Base-by-base conservation (phyloP, 2,888 invertebrate species). In the Macaria liturata region DNA sequence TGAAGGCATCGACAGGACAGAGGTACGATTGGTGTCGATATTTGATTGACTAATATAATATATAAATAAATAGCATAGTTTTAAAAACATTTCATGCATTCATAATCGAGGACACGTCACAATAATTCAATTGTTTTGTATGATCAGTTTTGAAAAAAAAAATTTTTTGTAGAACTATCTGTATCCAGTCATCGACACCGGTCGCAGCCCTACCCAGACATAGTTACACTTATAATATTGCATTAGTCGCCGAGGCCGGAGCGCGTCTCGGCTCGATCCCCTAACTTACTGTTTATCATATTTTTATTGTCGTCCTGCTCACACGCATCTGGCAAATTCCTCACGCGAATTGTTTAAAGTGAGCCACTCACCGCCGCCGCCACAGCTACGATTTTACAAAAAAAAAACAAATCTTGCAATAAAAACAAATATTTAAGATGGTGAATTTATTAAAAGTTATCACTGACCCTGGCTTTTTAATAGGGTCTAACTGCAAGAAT, bases 241-340 rank as follows among this genome's bases (percentile, higher is more conserved):
- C 34, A 37, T 37, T 37, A 6, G 5, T 7, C 34, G 34, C 7
- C 31, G 49, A 55, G 20, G 20, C 20, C 20, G 20, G 20, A 20
- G 20, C 47, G 47, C 43, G 48, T 51, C 51, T 30, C 45, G 49
- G 40, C 46, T 9, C 49, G 32, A 58, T 8, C 42, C 50, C 54
- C 52, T 64, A 66, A 49, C 32, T 63, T 60, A 67, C 32, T 46
- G 42, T 34, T 50, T 46, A 59, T 47, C 32, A 4, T 54, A 54
- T 39, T 55, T 59, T 68, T 68, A 66, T 67, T 67, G 67, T 68
- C 66, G 54, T 55, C 46, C 52, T 53, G 58, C 59, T 54, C 60
- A 51, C 34, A 52, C 58, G 66, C 64, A 59, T 59, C 62, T 55
- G 49, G 54, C 58, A 52, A 61, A 58, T 63, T 57, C 60, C 62